Evolutionary conservation across 2,888 invertebrate genomes (phyloP).

Genomic region (Laspeyria flexula): DNA sequence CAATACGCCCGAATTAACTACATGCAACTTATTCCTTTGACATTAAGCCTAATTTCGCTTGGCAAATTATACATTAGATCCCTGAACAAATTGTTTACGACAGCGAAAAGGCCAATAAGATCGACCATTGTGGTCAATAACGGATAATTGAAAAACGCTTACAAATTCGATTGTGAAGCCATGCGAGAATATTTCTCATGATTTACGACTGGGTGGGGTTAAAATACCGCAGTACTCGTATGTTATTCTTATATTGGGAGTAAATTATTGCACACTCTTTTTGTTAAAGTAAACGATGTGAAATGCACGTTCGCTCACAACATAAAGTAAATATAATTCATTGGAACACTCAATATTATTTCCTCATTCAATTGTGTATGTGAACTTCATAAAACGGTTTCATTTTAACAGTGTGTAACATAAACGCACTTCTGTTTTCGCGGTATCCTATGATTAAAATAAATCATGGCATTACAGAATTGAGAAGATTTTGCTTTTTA

Average conservation of each 20-base stretch:
- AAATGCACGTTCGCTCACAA: constrained; percentile 22
- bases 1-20: constrained; percentile 24
- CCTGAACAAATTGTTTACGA: constrained; percentile 73
- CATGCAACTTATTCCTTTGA: constrained; percentile 39
- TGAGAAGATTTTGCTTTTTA: too few relatives aligned
- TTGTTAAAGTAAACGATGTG: constrained; percentile 34
- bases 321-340: constrained; percentile 18
- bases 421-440: too few relatives aligned
- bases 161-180: constrained; percentile 80
- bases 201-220: constrained; percentile 72
- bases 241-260: constrained; percentile 52
- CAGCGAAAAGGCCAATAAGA: constrained; percentile 76
- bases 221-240: constrained; percentile 60
- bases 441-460: too few relatives aligned
- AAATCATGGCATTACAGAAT: too few relatives aligned
- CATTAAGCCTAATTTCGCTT: constrained; percentile 50
- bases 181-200: constrained; percentile 71
- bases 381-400: neutral
- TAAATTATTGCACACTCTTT: constrained; percentile 50
- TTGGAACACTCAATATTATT: neutral
- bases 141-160: constrained; percentile 83
- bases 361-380: neutral
- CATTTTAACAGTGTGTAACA: neutral
- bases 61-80: constrained; percentile 40
- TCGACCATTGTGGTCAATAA: constrained; percentile 81